Evolutionary conservation across 2,113 vertebrate genomes (phyloP).

Genomic region (Ornithorhynchus anatinus): DNA sequence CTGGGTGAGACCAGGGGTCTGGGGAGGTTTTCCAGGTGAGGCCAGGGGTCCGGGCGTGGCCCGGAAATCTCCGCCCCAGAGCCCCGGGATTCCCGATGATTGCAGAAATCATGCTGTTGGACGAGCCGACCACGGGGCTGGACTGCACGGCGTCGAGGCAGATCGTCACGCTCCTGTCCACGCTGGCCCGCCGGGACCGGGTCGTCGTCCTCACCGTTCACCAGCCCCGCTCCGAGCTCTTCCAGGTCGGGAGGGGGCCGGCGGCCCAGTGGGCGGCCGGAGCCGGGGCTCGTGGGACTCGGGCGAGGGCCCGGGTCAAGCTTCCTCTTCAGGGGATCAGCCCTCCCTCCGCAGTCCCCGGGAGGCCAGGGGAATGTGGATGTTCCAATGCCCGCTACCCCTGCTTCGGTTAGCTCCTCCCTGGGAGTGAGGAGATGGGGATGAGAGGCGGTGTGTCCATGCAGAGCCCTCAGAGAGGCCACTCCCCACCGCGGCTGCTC

Average conservation of each 20-base stretch:
- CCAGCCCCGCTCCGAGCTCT: constrained; percentile 94
- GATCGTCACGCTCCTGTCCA: constrained; percentile 82
- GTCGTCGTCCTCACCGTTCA: constrained; percentile 94
- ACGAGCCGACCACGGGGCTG: constrained; percentile 93
- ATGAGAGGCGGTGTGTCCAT: too few species aligned
- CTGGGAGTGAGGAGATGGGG: too few species aligned
- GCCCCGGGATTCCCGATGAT: constrained; percentile 4
- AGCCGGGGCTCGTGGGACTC: neutral
- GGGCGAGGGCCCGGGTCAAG: too few species aligned
- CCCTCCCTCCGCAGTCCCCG: too few species aligned
- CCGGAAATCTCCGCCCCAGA: neutral
- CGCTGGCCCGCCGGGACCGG: constrained; percentile 84
- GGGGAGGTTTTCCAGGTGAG: too few species aligned
- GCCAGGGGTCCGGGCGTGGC: neutral
- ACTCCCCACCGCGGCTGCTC: too few species aligned
- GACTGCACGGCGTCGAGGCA: constrained; percentile 96
- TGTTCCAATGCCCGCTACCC: neutral
- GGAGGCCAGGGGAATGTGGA: neutral
- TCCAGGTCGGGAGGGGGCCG: constrained; percentile 74
- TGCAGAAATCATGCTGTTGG: constrained; percentile 90
- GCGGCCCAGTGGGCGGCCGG: neutral
- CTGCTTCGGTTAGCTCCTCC: neutral
- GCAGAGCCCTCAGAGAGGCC: too few species aligned
- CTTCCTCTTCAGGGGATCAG: too few species aligned
- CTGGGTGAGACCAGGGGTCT: too few species aligned